Conservation (phyloP, 53 echinoderm and acorn worm species). For the Pentamera pediparva region DNA sequence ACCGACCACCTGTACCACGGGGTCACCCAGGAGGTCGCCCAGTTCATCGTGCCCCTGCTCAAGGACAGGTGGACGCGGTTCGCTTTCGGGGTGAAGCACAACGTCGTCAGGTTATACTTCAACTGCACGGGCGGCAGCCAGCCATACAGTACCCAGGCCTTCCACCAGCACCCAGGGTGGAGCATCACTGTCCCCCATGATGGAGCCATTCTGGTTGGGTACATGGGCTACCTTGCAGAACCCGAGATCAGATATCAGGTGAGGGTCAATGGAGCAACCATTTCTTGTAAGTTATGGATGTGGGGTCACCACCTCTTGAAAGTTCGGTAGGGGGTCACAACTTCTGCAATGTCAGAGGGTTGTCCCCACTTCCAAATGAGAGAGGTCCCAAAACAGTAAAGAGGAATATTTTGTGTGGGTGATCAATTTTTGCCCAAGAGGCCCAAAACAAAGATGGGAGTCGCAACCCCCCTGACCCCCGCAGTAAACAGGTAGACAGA, state of each 20-base stretch:
- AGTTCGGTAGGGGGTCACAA: too few relatives aligned
- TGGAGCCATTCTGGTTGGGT: conserved; percentile 76
- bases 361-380: too few relatives aligned
- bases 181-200: conserved; percentile 52
- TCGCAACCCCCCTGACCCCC: too few relatives aligned
- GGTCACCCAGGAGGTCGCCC: conserved; percentile 43
- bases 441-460: too few relatives aligned
- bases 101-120: conserved; percentile 66
- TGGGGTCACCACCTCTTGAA: too few relatives aligned
- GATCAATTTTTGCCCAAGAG: too few relatives aligned
- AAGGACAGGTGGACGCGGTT: conserved; percentile 73
- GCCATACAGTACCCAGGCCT: conserved; percentile 48
- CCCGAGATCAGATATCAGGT: conserved; percentile 42
- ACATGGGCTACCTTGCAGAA: conserved; percentile 54
- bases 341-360: too few relatives aligned
- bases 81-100: conserved; percentile 60
- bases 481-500: conserved; percentile 77
- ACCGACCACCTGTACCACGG: conserved; percentile 46
- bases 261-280: too few relatives aligned
- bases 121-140: conserved; percentile 57
- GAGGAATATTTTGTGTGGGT: too few relatives aligned
- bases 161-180: conserved; percentile 61
- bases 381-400: too few relatives aligned
- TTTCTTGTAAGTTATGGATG: too few relatives aligned
- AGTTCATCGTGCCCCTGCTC: conserved; percentile 74